These are phyloP conservation scores for Nymphalis polychloros DNA, from an alignment of 2,888 invertebrate genomes.

Conservation along the genomic window DNA sequence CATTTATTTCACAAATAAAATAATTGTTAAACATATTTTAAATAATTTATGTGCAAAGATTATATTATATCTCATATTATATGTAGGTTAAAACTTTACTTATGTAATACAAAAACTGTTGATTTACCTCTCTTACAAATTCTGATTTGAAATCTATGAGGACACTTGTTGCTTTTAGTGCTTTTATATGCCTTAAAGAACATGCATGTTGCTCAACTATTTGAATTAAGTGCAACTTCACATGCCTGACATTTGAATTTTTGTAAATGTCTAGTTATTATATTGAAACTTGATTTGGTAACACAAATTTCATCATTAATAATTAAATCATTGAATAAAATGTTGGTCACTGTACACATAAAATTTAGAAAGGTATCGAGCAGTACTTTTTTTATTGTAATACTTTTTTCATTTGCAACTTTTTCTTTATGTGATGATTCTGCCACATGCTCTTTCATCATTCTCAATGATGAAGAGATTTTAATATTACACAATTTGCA, in stretches of 20 bases:
- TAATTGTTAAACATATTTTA: too few relatives aligned
- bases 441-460: slow-evolving; percentile 50
- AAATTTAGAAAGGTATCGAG: slow-evolving; percentile 8
- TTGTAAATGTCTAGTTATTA: slow-evolving; percentile 36
- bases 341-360: background rate
- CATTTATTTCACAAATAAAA: too few relatives aligned
- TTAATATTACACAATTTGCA: slow-evolving; percentile 45
- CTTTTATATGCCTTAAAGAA: slow-evolving; percentile 24
- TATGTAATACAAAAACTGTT: too few relatives aligned
- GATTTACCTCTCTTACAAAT: slow-evolving; percentile 43
- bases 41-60: too few relatives aligned
- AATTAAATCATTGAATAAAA: slow-evolving; percentile 23
- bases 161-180: slow-evolving; percentile 28
- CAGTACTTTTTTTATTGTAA: slow-evolving; percentile 12
- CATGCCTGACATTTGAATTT: slow-evolving; percentile 45
- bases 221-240: slow-evolving; percentile 28
- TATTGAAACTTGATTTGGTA: slow-evolving; percentile 34
- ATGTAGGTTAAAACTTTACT: too few relatives aligned
- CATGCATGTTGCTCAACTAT: slow-evolving; percentile 19
- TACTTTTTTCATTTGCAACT: background rate
- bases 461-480: slow-evolving; percentile 44
- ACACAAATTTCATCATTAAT: slow-evolving; percentile 49
- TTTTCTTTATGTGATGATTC: slow-evolving; percentile 47
- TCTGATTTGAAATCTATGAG: slow-evolving; percentile 32
- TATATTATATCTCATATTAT: too few relatives aligned